A percentile compares a stretch with the other conserved stretches of the same genome.
These are phyloP conservation scores for Miniopterus natalensis DNA, from an alignment of 2,113 vertebrate genomes.

Conservation along the genomic window DNA sequence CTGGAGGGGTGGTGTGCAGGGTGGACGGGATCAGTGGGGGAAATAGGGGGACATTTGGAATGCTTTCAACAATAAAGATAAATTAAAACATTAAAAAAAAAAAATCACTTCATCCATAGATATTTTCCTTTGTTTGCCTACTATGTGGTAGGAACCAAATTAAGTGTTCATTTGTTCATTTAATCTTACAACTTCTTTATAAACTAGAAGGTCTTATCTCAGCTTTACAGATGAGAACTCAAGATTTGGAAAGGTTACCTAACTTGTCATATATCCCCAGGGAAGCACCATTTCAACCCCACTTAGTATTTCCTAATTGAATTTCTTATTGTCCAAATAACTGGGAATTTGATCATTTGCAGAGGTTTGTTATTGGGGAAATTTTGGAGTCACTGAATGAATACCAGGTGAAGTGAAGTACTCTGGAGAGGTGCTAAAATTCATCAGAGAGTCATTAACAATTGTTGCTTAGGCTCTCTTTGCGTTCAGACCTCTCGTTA, in stretches of 20 bases:
- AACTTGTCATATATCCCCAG: not conserved
- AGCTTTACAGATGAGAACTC: not conserved
- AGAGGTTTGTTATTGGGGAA: not conserved
- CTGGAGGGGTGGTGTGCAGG: too few relatives aligned
- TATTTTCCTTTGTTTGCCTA: constrained; percentile 8
- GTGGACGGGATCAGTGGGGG: too few relatives aligned
- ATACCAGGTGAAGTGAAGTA: not conserved
- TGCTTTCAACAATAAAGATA: too few relatives aligned
- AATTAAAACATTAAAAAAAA: not conserved
- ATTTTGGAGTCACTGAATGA: constrained; percentile 25
- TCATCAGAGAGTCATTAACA: not conserved
- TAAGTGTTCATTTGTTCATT: not conserved
- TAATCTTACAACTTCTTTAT: constrained; percentile 41
- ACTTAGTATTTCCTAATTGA: constrained; percentile 15
- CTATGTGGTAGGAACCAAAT: not conserved
- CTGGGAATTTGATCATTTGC: not conserved
- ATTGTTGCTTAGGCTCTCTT: not conserved
- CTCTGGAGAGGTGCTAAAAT: constrained; percentile 12
- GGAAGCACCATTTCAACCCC: not conserved
- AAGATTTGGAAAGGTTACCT: constrained; percentile 33
- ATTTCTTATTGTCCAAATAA: constrained; percentile 43
- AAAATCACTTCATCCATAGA: not conserved
- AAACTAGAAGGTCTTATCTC: constrained; percentile 9
- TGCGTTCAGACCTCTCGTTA: not conserved
- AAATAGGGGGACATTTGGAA: too few relatives aligned